A percentile compares a stretch with the other conserved stretches of the same genome.
Conservation (phyloP, 2,113 vertebrate species). For the Nannospalax galili region DNA sequence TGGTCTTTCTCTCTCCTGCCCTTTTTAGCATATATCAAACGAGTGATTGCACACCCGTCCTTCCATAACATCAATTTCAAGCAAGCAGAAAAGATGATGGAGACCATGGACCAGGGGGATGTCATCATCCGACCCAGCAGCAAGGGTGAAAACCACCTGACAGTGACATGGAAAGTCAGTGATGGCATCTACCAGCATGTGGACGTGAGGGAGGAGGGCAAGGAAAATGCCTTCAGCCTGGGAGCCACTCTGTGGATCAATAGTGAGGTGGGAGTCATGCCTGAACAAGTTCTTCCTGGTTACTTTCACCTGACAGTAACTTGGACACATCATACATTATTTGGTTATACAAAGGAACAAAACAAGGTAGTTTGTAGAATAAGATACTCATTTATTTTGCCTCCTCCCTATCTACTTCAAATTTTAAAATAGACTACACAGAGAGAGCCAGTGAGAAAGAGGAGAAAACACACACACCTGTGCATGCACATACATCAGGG, state of each 20-base stretch:
- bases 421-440: slow-evolving; percentile 26
- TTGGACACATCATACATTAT: background rate
- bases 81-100: slow-evolving; percentile 99
- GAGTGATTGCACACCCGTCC: slow-evolving; percentile 98
- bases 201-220: slow-evolving; percentile 97
- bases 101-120: slow-evolving; percentile 98
- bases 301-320: background rate
- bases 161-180: slow-evolving; percentile 98
- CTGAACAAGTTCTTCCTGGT: background rate
- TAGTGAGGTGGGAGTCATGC: slow-evolving; percentile 88
- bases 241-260: slow-evolving; percentile 98
- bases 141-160: slow-evolving; percentile 98
- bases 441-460: background rate
- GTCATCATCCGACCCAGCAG: slow-evolving; percentile 98
- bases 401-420: background rate
- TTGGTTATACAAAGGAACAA: background rate
- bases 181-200: slow-evolving; percentile 98
- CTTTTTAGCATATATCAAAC: slow-evolving; percentile 94
- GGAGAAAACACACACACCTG: background rate
- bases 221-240: slow-evolving; percentile 99
- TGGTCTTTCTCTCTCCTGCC: background rate
- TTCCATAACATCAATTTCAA: slow-evolving; percentile 99
- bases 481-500: background rate
- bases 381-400: background rate
- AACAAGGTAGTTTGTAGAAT: background rate